Evolutionary conservation across 2,797 vertebrate genomes (phyloP), one percentile per base, ranked within the genome.

Genomic region (Nasua narica): DNA sequence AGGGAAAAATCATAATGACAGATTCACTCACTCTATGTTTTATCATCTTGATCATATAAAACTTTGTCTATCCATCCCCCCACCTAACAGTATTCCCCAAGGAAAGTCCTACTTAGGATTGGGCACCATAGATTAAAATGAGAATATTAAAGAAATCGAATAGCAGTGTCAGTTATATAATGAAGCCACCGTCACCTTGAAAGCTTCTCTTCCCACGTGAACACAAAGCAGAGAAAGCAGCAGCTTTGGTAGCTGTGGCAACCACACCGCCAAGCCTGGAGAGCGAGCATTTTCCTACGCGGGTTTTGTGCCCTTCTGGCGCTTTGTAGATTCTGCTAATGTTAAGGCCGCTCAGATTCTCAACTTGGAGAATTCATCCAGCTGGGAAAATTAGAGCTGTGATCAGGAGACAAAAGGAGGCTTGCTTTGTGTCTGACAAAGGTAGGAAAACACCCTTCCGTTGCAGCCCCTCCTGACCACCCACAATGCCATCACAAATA

Each of bases 161-260:
- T 60, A n/a, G 77, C 91, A 83, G 21, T 67, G 77, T 86, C 84
- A 40, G 72, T 83, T 79, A 56, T 67, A 37, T 92, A 93, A 97
- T 35, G 40, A 87, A 62, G 56, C 50, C 29, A 14, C 32, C 72
- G 82, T 91, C 90, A 77, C 90, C 67, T 76, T 88, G 67, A 97
- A 72, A 93, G 74, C 60, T 70, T 62, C 90, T 87, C 62, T 93
- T 87, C 77, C 72, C 65, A 48, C 0, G 0, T 60, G 91, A 95
- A 95, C 83, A 52, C 5, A 15, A 81, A 90, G 72, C 54, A 95
- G 81, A 96, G 91, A 96, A 94, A 87, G 92, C 90, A 65, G 91
- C 35, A 8, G 65, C 91, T 78, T 48, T 40, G 62, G 95, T 98
- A 95, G 85, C 96, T 97, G 97, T 97, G 95, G 95, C 95, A 98